These are phyloP conservation scores for Adineta ricciae DNA, from an alignment of 2,888 invertebrate species.

Conservation along the genomic window DNA sequence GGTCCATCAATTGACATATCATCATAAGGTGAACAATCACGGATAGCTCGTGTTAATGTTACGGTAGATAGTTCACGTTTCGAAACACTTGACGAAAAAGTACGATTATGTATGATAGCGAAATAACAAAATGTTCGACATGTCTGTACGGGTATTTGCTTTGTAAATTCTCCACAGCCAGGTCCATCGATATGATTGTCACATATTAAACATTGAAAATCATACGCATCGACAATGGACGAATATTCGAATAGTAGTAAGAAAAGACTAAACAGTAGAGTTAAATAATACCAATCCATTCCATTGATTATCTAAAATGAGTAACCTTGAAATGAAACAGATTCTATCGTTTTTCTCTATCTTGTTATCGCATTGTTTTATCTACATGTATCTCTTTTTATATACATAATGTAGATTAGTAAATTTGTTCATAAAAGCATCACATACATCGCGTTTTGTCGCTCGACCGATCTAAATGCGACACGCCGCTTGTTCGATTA, in stretches of 20 bases:
- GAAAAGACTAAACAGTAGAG: not conserved
- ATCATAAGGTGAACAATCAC: conserved; percentile 8
- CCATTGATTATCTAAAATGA: not conserved
- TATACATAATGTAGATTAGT: not conserved
- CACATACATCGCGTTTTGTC: not conserved
- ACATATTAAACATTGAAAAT: conserved; percentile 13
- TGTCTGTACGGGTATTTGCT: not conserved
- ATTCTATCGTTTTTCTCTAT: too few species aligned
- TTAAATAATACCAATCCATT: not conserved
- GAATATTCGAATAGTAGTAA: not conserved
- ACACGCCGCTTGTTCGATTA: not conserved
- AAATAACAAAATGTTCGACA: conserved; percentile 23
- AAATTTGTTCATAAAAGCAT: not conserved
- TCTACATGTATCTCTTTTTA: not conserved
- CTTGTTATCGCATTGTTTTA: not conserved
- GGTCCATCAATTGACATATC: not conserved
- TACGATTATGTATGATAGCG: not conserved
- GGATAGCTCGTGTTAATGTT: not conserved
- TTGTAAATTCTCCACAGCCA: conserved; percentile 12
- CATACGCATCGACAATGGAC: not conserved
- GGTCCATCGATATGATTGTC: conserved; percentile 19
- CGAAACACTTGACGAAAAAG: not conserved
- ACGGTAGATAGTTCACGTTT: not conserved
- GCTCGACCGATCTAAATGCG: not conserved
- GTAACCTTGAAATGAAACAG: not conserved